Percentiles rank a stretch among this genome's conserved stretches.
phyloP scores from a whole-genome alignment of 1,140 invertebrate species.

The Metaphire vulgaris region DNA sequence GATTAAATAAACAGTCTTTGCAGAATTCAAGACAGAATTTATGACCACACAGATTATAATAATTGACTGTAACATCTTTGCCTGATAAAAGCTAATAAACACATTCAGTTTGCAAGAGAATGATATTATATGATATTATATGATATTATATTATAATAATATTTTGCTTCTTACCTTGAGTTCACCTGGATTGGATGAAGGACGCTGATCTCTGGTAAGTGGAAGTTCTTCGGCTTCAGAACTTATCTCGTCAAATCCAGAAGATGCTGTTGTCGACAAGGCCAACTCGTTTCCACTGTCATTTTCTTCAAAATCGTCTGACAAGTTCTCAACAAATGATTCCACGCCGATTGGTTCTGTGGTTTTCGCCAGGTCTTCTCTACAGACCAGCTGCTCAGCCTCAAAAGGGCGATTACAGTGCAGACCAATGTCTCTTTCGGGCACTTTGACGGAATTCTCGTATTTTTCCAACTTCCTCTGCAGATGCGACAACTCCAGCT shows the following conservation, averaged over 20 bases:
- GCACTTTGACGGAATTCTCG: not conserved
- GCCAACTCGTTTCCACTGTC: not conserved
- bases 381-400: not conserved
- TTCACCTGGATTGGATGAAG: no score
- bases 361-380: not conserved
- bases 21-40: no score
- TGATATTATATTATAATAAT: no score
- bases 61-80: no score
- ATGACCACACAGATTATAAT: no score
- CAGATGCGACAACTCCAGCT: not conserved
- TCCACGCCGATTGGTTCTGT: not conserved
- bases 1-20: no score
- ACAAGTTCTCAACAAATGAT: not conserved
- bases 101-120: no score
- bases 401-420: not conserved
- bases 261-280: not conserved
- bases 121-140: no score
- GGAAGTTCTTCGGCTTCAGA: not conserved
- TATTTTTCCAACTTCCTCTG: not conserved
- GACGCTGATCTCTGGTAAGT: no score
- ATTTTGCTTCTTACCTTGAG: no score
- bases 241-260: not conserved
- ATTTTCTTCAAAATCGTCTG: not conserved
- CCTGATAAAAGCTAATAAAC: no score
- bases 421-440: not conserved